Conservation (phyloP, 2,113 vertebrate species). For the Odontesthes bonariensis region DNA sequence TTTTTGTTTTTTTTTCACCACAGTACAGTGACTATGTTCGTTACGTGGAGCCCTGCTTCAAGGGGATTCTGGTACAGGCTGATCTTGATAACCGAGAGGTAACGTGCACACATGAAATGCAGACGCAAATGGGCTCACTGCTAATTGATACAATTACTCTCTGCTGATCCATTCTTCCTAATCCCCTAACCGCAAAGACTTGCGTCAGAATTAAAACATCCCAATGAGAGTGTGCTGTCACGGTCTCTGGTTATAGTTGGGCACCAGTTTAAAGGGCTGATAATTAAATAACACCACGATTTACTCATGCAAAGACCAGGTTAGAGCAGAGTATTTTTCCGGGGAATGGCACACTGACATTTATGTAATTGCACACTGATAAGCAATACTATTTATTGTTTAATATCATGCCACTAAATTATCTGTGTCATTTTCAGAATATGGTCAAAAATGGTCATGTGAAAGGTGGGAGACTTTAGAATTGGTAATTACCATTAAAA, state of each 20-base stretch:
- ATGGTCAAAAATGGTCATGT: too few relatives aligned
- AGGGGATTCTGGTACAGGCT: slow-evolving; percentile 93
- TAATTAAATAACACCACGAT: too few relatives aligned
- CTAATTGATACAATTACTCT: slow-evolving; percentile 61
- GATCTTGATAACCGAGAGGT: slow-evolving; percentile 97
- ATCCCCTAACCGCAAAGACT: slow-evolving; percentile 39
- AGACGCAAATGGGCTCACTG: slow-evolving; percentile 19
- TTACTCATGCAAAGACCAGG: too few relatives aligned
- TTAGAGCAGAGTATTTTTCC: too few relatives aligned
- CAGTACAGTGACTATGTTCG: slow-evolving; percentile 96
- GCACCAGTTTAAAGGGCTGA: background rate
- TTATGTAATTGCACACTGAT: too few relatives aligned
- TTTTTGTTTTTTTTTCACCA: slow-evolving; percentile 33
- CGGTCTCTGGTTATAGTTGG: background rate
- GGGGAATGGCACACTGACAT: too few relatives aligned
- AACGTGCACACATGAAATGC: slow-evolving; percentile 57
- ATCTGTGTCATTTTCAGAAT: too few relatives aligned
- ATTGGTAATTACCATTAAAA: too few relatives aligned
- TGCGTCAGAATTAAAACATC: slow-evolving; percentile 39
- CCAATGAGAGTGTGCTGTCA: background rate
- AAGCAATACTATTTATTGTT: too few relatives aligned
- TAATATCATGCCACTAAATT: too few relatives aligned
- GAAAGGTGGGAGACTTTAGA: too few relatives aligned
- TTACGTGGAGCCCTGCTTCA: slow-evolving; percentile 95
- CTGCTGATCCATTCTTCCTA: slow-evolving; percentile 27